These are phyloP conservation scores for Pseudomugil gertrudae DNA, from an alignment of 2,797 vertebrate genomes.

Conservation along the genomic window DNA sequence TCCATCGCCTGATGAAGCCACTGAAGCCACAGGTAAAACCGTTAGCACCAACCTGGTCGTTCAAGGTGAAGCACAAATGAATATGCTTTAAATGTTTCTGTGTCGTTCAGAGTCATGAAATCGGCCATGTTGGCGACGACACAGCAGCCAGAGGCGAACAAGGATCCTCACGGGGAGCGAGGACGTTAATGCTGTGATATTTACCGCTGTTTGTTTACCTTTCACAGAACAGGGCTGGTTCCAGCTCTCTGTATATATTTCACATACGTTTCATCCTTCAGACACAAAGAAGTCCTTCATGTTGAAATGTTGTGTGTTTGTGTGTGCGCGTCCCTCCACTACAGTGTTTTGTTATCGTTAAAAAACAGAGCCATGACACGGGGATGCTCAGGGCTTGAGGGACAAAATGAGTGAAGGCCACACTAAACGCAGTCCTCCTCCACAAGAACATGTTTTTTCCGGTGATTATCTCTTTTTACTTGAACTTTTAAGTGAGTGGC, in stretches of 20 bases:
- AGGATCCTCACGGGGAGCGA: constrained; percentile 5
- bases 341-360: constrained; percentile 52
- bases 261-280: constrained; percentile 54
- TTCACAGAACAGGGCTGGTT: constrained; percentile 6
- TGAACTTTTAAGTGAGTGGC: constrained; percentile 37
- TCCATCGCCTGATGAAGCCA: constrained; percentile 46
- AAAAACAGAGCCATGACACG: constrained; percentile 63
- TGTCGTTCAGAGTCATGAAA: constrained; percentile 54
- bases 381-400: constrained; percentile 57
- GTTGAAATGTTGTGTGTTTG: constrained; percentile 11
- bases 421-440: constrained; percentile 25
- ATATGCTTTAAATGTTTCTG: not conserved
- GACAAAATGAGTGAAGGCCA: constrained; percentile 26
- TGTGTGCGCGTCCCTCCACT: constrained; percentile 25
- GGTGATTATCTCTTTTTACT: constrained; percentile 56
- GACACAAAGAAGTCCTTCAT: constrained; percentile 31
- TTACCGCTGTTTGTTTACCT: constrained; percentile 39
- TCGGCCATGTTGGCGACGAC: not conserved
- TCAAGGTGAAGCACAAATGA: not conserved
- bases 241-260: constrained; percentile 33
- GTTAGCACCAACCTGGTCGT: too few relatives aligned
- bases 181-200: constrained; percentile 13
- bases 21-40: constrained; percentile 54
- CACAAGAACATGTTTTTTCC: constrained; percentile 30
- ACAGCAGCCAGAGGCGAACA: constrained; percentile 11